Conservation (phyloP, 2,888 invertebrate genomes). For the Thereva nobilitata region DNA sequence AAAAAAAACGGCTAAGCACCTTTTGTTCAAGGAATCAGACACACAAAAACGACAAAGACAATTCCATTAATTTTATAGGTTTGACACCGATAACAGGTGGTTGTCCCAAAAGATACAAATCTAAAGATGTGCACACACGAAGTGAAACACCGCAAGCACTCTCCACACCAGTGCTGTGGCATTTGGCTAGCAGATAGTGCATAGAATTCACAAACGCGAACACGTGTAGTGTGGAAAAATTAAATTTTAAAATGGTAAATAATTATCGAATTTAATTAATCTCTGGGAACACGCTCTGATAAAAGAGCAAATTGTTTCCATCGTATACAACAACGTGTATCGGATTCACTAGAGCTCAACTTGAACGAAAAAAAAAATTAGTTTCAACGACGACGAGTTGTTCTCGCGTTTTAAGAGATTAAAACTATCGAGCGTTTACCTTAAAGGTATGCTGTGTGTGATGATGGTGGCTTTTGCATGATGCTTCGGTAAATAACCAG, state of each 20-base stretch:
- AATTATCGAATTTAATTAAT: constrained; percentile 55
- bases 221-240: constrained; percentile 4
- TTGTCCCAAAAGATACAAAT: constrained; percentile 17
- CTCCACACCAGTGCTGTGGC: background rate
- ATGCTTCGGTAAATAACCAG: constrained; percentile 41
- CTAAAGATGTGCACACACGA: constrained; percentile 8
- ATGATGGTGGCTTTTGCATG: constrained; percentile 19
- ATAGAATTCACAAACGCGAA: background rate
- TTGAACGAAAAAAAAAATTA: background rate
- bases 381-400: too few relatives aligned
- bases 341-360: constrained; percentile 3
- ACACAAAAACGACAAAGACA: constrained; percentile 6
- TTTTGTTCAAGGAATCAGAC: too few relatives aligned
- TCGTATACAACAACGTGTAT: constrained; percentile 41
- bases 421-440: constrained; percentile 1
- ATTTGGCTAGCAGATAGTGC: background rate
- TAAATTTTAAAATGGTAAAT: constrained; percentile 43
- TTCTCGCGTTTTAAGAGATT: too few relatives aligned
- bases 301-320: constrained; percentile 43
- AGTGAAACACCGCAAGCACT: background rate
- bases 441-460: constrained; percentile 15
- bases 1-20: too few relatives aligned
- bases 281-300: constrained; percentile 43
- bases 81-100: constrained; percentile 35
- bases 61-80: constrained; percentile 37